A percentile compares a stretch with the other conserved stretches of the same genome.
Conservation (phyloP, 2,113 vertebrate species). For the Urocitellus parryii region DNA sequence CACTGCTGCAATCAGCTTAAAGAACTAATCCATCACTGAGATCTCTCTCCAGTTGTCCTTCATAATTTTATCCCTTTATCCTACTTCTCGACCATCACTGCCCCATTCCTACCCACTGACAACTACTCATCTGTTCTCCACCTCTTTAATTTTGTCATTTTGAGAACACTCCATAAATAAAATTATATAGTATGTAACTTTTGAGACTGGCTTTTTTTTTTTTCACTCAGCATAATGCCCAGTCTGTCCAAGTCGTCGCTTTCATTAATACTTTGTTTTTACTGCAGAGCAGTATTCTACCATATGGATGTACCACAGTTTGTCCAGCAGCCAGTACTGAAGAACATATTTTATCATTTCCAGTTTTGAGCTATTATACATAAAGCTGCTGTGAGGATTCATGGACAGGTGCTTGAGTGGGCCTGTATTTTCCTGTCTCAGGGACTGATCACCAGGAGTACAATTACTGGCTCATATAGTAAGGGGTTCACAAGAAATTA, state of each 20-base stretch:
- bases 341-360: background rate
- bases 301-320: background rate
- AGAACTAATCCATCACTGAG: background rate
- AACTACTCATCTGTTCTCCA: background rate
- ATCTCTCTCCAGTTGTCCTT: background rate
- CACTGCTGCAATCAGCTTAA: background rate
- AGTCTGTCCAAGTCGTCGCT: background rate
- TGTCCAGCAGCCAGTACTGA: background rate
- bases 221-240: background rate
- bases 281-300: background rate
- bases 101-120: background rate
- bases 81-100: too few species aligned
- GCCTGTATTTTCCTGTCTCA: background rate
- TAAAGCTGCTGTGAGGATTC: background rate
- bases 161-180: background rate
- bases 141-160: background rate
- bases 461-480: background rate
- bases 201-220: background rate
- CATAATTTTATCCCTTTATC: accelerated
- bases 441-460: background rate
- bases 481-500: background rate
- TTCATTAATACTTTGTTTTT: background rate
- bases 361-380: background rate
- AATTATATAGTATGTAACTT: background rate
- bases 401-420: background rate